phyloP scores from a whole-genome alignment of 92 coral and sea anemone genomes.

The Palythoa caribaeorum region DNA sequence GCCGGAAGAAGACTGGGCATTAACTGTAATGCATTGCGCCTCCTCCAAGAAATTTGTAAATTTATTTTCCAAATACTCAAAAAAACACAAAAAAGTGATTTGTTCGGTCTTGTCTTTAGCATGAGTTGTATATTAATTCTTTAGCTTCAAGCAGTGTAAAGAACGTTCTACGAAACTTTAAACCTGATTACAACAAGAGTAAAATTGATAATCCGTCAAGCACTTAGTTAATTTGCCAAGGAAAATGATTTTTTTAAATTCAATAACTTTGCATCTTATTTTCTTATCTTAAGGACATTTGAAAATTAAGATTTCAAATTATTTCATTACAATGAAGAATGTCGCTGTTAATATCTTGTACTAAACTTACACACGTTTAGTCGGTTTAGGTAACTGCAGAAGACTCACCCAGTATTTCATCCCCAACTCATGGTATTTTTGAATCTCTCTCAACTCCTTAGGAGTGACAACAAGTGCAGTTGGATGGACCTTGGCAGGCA shows the following conservation, averaged over 20 bases:
- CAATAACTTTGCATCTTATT: not conserved
- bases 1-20: no score
- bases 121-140: no score
- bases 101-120: no score
- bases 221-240: not conserved
- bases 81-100: no score
- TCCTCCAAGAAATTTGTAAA: no score
- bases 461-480: slow-evolving; percentile 63
- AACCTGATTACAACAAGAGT: not conserved
- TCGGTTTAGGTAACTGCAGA: not conserved
- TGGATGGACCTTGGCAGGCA: slow-evolving; percentile 70
- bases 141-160: no score
- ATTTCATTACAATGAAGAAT: not conserved
- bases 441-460: slow-evolving; percentile 83
- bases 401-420: slow-evolving; percentile 82
- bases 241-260: not conserved
- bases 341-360: not conserved
- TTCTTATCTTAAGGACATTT: no score
- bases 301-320: no score
- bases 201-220: not conserved
- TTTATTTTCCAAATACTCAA: no score
- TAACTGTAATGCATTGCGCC: no score
- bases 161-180: no score
- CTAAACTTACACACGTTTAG: not conserved
- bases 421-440: slow-evolving; percentile 89